Evolutionary conservation across 1,140 invertebrate species (phyloP).

Genomic region (Fopius arisanus): DNA sequence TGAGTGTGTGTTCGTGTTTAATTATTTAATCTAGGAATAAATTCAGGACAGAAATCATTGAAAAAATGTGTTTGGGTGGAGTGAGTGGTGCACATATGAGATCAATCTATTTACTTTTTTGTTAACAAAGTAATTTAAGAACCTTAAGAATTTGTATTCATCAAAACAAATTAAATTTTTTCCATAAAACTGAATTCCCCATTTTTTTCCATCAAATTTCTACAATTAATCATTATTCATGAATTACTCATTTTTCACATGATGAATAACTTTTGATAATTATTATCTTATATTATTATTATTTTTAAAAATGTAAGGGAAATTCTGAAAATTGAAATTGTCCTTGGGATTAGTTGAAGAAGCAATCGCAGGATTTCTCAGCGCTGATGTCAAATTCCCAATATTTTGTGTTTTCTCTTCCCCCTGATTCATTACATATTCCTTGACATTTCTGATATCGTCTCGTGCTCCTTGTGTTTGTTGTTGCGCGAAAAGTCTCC

Average conservation of each 20-base stretch:
- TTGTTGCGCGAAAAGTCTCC: neutral
- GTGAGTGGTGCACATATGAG: neutral
- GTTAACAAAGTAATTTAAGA: slow-evolving; percentile 2
- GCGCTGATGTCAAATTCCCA: neutral
- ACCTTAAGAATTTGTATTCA: neutral
- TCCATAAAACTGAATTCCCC: neutral
- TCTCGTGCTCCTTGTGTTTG: neutral
- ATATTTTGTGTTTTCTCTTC: neutral
- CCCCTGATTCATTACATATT: neutral
- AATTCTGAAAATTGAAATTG: too few relatives aligned
- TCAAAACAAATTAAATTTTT: neutral
- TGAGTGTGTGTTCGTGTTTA: slow-evolving; percentile 37
- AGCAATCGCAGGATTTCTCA: neutral
- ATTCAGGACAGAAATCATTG: neutral
- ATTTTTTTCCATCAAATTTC: too few relatives aligned
- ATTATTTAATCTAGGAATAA: slow-evolving; percentile 11
- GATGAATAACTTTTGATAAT: too few relatives aligned
- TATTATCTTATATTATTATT: too few relatives aligned
- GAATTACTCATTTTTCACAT: too few relatives aligned
- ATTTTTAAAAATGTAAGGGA: too few relatives aligned
- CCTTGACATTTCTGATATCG: neutral
- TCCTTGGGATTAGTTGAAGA: too few relatives aligned
- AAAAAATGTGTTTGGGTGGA: neutral
- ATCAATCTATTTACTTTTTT: neutral
- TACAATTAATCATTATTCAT: neutral